Conservation (phyloP, 2,888 invertebrate genomes). For the Scaptomyza parva region DNA sequence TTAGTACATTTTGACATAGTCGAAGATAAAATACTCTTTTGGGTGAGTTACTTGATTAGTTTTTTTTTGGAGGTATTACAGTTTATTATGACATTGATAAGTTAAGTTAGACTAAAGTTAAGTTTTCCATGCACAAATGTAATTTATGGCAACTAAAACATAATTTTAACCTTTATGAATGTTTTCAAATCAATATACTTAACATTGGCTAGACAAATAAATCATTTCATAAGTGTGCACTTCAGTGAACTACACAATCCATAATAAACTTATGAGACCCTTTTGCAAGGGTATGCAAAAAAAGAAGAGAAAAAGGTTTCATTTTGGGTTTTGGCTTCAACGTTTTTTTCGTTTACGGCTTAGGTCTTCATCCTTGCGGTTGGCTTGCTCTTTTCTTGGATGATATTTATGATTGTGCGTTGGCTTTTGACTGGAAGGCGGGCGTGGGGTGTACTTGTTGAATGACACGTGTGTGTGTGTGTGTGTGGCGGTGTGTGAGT, state of each 20-base stretch:
- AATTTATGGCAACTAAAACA: neutral
- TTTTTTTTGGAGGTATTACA: too few species aligned
- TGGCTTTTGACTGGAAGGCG: slow-evolving; percentile 21
- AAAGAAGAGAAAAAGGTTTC: slow-evolving; percentile 46
- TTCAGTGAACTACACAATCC: neutral
- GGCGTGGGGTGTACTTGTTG: slow-evolving; percentile 61
- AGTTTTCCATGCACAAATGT: neutral
- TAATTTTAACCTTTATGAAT: neutral
- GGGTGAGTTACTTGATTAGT: too few species aligned
- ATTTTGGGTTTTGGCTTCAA: slow-evolving; percentile 22
- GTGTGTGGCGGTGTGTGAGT: slow-evolving; percentile 23
- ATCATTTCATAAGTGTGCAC: slow-evolving; percentile 2
- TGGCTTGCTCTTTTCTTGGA: slow-evolving; percentile 37
- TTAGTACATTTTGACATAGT: neutral
- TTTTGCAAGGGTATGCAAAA: neutral
- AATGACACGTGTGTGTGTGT: slow-evolving; percentile 40
- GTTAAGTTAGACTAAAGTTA: too few species aligned
- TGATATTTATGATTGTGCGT: slow-evolving; percentile 71
- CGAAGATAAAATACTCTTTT: neutral
- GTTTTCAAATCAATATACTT: neutral
- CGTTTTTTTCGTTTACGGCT: slow-evolving; percentile 36
- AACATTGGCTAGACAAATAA: neutral
- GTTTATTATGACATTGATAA: too few species aligned
- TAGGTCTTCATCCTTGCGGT: slow-evolving; percentile 23
- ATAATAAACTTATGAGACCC: neutral